Conservation (phyloP, 2,797 vertebrate genomes). For the Dendrocincla tyrannina region DNA sequence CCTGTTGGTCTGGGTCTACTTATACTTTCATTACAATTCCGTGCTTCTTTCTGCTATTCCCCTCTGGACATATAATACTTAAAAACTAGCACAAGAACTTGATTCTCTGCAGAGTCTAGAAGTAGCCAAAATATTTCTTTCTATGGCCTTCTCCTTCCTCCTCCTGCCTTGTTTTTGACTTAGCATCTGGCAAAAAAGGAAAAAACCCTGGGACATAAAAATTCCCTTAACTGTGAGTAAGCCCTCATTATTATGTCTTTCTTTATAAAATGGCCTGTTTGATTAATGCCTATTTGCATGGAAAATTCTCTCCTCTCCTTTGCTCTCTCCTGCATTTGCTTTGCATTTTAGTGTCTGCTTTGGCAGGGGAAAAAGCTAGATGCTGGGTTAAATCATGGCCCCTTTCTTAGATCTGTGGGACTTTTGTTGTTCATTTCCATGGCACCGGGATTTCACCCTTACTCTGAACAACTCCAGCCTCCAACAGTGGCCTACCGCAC, state of each 20-base stretch:
- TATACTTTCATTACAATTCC: not conserved
- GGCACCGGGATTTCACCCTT: not conserved
- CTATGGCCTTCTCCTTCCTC: not conserved
- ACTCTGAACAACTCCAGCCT: not conserved
- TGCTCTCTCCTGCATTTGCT: not conserved
- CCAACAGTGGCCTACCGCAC: not conserved
- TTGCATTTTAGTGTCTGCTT: not conserved
- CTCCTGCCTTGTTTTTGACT: conserved; percentile 19
- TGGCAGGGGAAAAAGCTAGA: not conserved
- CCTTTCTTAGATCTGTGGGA: not conserved
- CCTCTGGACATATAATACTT: not conserved
- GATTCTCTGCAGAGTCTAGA: not conserved
- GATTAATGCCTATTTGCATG: conserved; percentile 32
- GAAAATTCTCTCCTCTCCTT: conserved; percentile 39
- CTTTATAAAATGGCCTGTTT: conserved; percentile 5
- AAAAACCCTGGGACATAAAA: conserved; percentile 42
- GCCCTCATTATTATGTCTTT: conserved; percentile 7
- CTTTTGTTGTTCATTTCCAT: not conserved
- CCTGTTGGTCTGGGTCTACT: not conserved
- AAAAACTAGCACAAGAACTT: not conserved
- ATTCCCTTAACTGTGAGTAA: conserved; percentile 54
- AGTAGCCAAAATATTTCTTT: conserved; percentile 24
- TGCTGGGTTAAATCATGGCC: not conserved
- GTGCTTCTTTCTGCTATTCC: not conserved
- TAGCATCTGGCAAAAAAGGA: conserved; percentile 47